phyloP scores from a whole-genome alignment of 2,888 invertebrate species.

The Dicyrtomina minuta region DNA sequence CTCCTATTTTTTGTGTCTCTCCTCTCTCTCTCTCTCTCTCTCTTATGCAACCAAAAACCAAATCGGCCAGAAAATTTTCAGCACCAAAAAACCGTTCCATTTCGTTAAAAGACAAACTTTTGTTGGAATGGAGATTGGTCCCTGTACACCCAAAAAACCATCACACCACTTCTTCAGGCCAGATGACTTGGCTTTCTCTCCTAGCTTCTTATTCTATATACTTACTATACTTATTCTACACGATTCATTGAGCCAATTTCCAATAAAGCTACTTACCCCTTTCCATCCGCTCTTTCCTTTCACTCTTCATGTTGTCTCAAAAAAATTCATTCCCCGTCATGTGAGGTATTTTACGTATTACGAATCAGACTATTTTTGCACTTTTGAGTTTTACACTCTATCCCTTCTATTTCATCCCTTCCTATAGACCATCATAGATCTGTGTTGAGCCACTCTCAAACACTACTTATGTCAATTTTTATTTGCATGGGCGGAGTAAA shows the following conservation, averaged over 20 bases:
- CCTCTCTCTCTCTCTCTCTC: not conserved
- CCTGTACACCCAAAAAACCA: conserved; percentile 12
- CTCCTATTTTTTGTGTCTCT: not conserved
- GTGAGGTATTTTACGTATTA: no score
- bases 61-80: conserved; percentile 44
- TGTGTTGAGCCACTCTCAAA: no score
- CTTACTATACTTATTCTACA: conserved; percentile 29
- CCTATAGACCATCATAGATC: no score
- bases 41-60: conserved; percentile 26
- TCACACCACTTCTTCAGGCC: conserved; percentile 3
- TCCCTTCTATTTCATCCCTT: no score
- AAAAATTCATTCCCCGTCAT: no score
- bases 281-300: not conserved
- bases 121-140: conserved; percentile 35
- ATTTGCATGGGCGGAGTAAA: no score
- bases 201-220: not conserved
- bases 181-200: not conserved
- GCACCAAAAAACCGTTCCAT: conserved; percentile 34
- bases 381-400: no score
- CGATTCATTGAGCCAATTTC: conserved; percentile 46
- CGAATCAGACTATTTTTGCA: not conserved
- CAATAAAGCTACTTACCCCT: conserved; percentile 35
- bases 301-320: not conserved
- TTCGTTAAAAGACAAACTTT: conserved; percentile 39
- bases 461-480: no score